Evolutionary conservation across 2,797 vertebrate genomes (phyloP).

Genomic region (Luscinia luscinia): DNA sequence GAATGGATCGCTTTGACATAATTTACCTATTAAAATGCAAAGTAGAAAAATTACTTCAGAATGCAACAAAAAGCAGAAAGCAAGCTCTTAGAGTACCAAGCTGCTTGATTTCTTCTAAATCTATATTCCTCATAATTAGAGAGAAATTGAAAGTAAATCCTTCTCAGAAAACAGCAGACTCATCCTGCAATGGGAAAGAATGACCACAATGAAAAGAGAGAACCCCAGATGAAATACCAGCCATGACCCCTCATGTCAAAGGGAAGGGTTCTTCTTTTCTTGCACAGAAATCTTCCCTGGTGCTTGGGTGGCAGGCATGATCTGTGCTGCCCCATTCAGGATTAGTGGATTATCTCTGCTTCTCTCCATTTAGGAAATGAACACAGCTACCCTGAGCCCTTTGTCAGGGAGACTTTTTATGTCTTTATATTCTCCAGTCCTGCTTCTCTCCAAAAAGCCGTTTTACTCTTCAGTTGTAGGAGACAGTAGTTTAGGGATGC

Average conservation of each 20-base stretch:
- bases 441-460: constrained; percentile 74
- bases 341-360: constrained; percentile 92
- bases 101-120: not conserved
- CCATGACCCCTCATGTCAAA: constrained; percentile 86
- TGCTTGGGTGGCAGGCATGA: constrained; percentile 85
- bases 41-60: not conserved
- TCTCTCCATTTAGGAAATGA: constrained; percentile 84
- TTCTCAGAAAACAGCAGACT: constrained; percentile 29
- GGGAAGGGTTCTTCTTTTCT: constrained; percentile 87
- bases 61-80: not conserved
- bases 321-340: constrained; percentile 81
- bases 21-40: not conserved
- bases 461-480: constrained; percentile 80
- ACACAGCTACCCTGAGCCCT: constrained; percentile 88
- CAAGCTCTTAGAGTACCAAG: not conserved
- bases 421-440: constrained; percentile 63
- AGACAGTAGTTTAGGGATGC: constrained; percentile 83
- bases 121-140: not conserved
- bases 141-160: not conserved
- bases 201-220: constrained; percentile 49
- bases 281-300: constrained; percentile 86
- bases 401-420: constrained; percentile 86
- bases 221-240: constrained; percentile 72
- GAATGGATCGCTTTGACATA: not conserved
- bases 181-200: constrained; percentile 37